Evolutionary conservation across 2,888 invertebrate genomes (phyloP).

Genomic region (Amphipyra berbera): DNA sequence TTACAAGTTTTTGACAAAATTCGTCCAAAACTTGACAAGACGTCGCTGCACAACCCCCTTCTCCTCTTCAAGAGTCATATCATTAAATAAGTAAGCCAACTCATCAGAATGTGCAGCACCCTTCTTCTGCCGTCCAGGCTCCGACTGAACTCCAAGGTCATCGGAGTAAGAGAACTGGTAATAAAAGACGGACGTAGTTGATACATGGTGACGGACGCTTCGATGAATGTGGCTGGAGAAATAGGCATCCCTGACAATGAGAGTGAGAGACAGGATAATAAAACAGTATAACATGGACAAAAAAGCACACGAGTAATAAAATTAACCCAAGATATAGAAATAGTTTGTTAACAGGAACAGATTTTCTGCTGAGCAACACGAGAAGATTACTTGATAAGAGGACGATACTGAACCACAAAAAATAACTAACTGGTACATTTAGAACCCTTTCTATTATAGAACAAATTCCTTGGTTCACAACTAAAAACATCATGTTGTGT

Average conservation of each 20-base stretch:
- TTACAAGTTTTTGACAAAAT: conserved; percentile 83
- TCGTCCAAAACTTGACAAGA: conserved; percentile 77
- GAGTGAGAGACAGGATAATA: no score
- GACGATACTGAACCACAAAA: no score
- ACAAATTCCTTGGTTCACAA: no score
- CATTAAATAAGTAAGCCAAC: conserved; percentile 77
- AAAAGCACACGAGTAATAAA: no score
- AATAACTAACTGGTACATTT: no score
- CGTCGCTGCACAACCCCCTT: conserved; percentile 72
- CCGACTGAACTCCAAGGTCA: conserved; percentile 70
- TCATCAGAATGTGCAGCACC: conserved; percentile 86
- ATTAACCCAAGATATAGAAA: no score
- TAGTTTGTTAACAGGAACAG: no score
- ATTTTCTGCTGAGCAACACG: no score
- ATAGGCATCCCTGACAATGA: conserved; percentile 76
- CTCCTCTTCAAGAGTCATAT: conserved; percentile 66
- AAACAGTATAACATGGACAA: no score
- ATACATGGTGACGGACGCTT: conserved; percentile 73
- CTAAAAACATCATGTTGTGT: no score
- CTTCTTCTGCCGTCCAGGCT: conserved; percentile 68
- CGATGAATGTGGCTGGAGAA: conserved; percentile 79
- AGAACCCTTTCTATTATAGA: no score
- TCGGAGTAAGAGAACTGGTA: conserved; percentile 81
- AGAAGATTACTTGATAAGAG: no score
- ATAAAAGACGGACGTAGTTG: conserved; percentile 71